A percentile compares a stretch with the other conserved stretches of the same genome.
These are phyloP conservation scores for Centropus bengalensis DNA, from an alignment of 2,113 vertebrate species.

Conservation along the genomic window DNA sequence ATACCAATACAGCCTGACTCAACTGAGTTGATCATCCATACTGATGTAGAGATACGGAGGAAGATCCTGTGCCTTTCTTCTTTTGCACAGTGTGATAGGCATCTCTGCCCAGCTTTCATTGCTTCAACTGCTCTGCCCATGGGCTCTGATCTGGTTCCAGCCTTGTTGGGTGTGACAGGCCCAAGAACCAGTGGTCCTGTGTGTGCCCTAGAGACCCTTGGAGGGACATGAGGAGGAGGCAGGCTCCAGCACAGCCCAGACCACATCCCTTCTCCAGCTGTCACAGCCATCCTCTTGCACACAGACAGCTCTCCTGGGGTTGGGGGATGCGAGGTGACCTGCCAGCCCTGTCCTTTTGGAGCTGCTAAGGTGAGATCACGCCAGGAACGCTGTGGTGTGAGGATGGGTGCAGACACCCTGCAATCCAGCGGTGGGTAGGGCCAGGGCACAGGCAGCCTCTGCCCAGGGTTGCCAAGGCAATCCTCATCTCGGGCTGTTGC, in stretches of 20 bases:
- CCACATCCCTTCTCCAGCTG: not conserved
- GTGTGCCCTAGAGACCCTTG: not conserved
- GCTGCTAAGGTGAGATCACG: not conserved
- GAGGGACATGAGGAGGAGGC: not conserved
- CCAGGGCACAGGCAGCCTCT: not conserved
- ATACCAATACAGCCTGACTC: not conserved
- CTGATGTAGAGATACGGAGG: not conserved
- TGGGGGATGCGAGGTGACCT: not conserved
- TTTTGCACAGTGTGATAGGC: not conserved
- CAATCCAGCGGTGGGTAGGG: not conserved
- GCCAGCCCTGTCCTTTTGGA: not conserved
- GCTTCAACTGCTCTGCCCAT: not conserved
- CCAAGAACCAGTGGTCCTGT: not conserved
- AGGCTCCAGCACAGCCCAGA: fast-evolving
- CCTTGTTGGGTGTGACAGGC: not conserved
- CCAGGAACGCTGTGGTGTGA: not conserved
- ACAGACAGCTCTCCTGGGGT: not conserved
- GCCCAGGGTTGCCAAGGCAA: not conserved
- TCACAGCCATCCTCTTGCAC: not conserved
- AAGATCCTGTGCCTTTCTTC: not conserved
- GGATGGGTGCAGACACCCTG: not conserved
- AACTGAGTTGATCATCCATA: not conserved
- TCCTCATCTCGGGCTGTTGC: not conserved
- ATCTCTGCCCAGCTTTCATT: not conserved
- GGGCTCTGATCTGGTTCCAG: not conserved